Conservation (phyloP, 2,797 vertebrate species). For the Falco rusticolus region DNA sequence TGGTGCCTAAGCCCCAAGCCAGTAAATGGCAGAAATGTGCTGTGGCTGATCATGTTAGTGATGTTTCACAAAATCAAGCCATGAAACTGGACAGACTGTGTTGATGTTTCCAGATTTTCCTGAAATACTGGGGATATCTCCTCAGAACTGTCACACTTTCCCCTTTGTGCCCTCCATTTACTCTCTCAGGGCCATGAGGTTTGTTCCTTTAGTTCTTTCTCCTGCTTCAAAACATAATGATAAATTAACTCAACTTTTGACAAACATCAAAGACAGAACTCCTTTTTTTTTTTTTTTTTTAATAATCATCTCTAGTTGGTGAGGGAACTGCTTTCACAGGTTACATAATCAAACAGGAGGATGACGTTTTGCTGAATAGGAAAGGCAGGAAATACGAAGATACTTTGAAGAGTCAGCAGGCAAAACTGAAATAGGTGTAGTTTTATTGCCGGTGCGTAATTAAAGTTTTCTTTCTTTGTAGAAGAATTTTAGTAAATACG, state of each 20-base stretch:
- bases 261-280: not conserved
- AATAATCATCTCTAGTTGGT: not conserved
- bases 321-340: not conserved
- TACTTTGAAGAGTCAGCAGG: not conserved
- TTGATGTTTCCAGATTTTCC: constrained; percentile 5
- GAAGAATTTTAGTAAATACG: not conserved
- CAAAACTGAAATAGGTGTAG: not conserved
- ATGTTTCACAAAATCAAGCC: not conserved
- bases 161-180: not conserved
- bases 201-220: not conserved
- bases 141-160: not conserved
- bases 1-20: not conserved
- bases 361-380: constrained; percentile 1
- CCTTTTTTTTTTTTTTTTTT: not conserved
- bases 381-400: not conserved
- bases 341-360: not conserved
- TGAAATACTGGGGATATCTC: not conserved
- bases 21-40: not conserved
- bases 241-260: not conserved
- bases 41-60: not conserved
- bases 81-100: not conserved
- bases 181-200: not conserved
- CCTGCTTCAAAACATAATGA: not conserved
- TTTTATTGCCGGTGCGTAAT: not conserved
- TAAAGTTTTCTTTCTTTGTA: not conserved